Conservation (phyloP, 2,888 invertebrate genomes). For the Dynastes grantii region DNA sequence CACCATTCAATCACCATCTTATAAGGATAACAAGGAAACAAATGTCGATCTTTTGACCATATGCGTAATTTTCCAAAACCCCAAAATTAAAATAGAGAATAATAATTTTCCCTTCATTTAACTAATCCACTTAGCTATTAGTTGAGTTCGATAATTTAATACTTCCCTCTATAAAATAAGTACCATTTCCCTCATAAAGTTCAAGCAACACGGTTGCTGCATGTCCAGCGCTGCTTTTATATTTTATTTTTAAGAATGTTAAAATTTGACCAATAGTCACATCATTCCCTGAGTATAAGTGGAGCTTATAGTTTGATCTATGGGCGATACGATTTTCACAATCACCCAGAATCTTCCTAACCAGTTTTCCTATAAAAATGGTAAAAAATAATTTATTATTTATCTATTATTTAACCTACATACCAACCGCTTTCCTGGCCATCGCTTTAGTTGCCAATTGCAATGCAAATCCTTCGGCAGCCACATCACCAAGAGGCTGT, state of each 20-base stretch:
- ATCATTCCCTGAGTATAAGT: slow-evolving; percentile 45
- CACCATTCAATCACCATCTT: too few relatives aligned
- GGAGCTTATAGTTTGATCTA: slow-evolving; percentile 29
- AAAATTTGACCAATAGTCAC: slow-evolving; percentile 10
- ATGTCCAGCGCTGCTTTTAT: slow-evolving; percentile 1
- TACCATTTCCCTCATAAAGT: slow-evolving; percentile 23
- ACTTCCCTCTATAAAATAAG: slow-evolving; percentile 28
- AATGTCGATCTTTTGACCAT: too few relatives aligned
- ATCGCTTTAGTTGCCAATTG: slow-evolving; percentile 17
- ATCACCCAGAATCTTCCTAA: slow-evolving; percentile 35
- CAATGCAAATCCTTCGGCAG: neutral
- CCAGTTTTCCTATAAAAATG: slow-evolving; percentile 25
- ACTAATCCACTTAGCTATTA: too few relatives aligned
- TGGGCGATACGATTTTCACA: slow-evolving; percentile 20
- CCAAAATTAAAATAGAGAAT: too few relatives aligned
- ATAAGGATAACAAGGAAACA: too few relatives aligned
- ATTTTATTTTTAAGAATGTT: slow-evolving; percentile 2
- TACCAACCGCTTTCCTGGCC: slow-evolving; percentile 16
- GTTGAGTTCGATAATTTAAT: too few relatives aligned
- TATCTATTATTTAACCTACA: neutral
- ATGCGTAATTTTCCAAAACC: too few relatives aligned
- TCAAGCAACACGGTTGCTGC: slow-evolving; percentile 33
- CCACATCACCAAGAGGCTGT: slow-evolving; percentile 16
- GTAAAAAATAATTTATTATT: neutral
- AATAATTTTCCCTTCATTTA: too few relatives aligned